These are phyloP conservation scores for Sternotherus odoratus DNA, from an alignment of 2,797 vertebrate species.

Conservation along the genomic window DNA sequence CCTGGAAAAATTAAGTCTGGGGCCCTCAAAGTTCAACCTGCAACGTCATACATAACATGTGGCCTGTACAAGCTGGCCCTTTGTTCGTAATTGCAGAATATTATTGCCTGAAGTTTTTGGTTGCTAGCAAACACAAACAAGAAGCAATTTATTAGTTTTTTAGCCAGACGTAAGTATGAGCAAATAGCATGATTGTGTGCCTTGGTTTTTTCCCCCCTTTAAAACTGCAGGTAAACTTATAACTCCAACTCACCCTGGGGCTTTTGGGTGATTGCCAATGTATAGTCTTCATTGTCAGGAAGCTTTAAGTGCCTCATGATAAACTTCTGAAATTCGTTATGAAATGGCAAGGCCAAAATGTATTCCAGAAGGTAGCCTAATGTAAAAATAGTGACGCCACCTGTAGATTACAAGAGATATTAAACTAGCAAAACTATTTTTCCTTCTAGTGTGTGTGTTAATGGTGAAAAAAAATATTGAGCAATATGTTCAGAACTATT, in stretches of 20 bases:
- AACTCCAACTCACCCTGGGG: background rate
- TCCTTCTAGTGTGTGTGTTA: slow-evolving; percentile 30
- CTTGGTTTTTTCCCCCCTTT: background rate
- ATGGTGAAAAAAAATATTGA: slow-evolving; percentile 52
- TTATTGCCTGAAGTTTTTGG: background rate
- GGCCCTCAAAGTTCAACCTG: background rate
- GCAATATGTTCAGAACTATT: slow-evolving; percentile 62
- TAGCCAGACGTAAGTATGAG: background rate
- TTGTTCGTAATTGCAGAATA: background rate
- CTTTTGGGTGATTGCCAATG: background rate
- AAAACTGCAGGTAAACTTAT: background rate
- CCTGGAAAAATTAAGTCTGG: background rate
- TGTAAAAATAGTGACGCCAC: background rate
- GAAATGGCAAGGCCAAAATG: slow-evolving; percentile 58
- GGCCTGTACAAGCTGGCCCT: background rate
- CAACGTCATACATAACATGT: background rate
- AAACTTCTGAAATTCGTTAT: slow-evolving; percentile 51
- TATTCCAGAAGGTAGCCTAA: slow-evolving; percentile 56
- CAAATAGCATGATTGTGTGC: background rate
- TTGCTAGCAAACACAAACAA: background rate
- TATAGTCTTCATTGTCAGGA: background rate
- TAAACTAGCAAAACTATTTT: background rate
- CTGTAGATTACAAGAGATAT: slow-evolving; percentile 45
- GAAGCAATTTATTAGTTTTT: background rate
- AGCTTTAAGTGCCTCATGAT: slow-evolving; percentile 21